Evolutionary conservation across 2,113 vertebrate species (phyloP), one percentile per base, ranked within the genome.

Genomic region (Amphiprion ocellaris): DNA sequence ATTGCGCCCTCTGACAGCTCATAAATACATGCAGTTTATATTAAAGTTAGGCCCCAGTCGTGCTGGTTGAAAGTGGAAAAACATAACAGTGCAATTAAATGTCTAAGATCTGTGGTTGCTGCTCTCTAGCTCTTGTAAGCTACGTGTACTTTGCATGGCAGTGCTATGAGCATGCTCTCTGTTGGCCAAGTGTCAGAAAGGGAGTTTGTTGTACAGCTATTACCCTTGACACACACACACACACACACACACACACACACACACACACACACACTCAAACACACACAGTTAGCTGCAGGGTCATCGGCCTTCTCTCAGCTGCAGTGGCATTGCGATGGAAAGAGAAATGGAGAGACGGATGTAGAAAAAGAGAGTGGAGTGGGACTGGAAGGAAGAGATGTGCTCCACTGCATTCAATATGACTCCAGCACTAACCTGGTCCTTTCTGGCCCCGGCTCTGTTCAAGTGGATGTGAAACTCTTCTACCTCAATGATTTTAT

Each of bases 131-230:
- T 15, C 39, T 46, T 5, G 44, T 54, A 46, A 2, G 59, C 44
- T 50, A 28, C 65, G 66, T 84, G 49, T 14, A 44, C 39, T 58
- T 61, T 15, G 56, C n/a, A 14, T 50, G 50, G 77, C 68, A 63
- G 54, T 7, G 26, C 65, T 64, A n/a, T 66, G 52, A 68, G 50
- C 60, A 63, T 41, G 37, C 54, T 73, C 69, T 5, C 24, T 81
- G 39, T 37, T 64, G 37, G 60, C 67, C 61, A 39, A 74, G 61
- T 67, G 58, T 86, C 75, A 80, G 59, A 41, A 68, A 63, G 53
- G 26, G 72, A 74, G 77, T 61, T 86, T 78, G 67, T 77, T 74
- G 21, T 59, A 55, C 14, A 47, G 61, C 50, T 47, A 69, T 63
- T 81, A 71, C 39, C 23, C 44, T 49, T 65, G 23, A 74, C 44